phyloP scores from a whole-genome alignment of 2,113 vertebrate species.

The Cyanoliseus patagonus region DNA sequence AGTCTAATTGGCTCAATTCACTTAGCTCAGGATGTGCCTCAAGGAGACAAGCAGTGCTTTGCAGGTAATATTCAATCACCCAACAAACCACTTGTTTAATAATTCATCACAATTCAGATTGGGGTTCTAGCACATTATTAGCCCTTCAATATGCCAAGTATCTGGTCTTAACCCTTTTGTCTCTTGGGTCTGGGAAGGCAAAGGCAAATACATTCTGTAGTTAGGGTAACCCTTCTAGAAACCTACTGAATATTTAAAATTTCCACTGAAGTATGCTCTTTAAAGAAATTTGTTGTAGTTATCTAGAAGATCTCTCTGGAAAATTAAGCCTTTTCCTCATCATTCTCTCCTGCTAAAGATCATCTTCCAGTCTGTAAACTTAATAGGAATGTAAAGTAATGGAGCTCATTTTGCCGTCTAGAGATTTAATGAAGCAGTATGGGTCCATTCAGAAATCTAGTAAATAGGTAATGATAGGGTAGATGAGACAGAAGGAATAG shows the following conservation, averaged over 20 bases:
- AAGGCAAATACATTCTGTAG: not conserved
- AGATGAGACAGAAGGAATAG: not conserved
- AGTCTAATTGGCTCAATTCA: constrained; percentile 82
- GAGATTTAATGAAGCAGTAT: not conserved
- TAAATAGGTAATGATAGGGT: not conserved
- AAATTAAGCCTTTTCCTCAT: not conserved
- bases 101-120: constrained; percentile 72
- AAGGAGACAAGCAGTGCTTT: constrained; percentile 68
- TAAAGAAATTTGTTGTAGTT: not conserved
- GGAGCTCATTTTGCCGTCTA: not conserved
- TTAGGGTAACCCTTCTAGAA: not conserved
- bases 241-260: not conserved
- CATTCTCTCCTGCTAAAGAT: not conserved
- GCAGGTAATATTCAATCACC: constrained; percentile 77
- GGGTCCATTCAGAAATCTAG: not conserved
- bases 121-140: constrained; percentile 37
- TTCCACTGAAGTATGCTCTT: not conserved
- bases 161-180: constrained; percentile 7
- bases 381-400: not conserved
- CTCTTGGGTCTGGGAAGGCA: not conserved
- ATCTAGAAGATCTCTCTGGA: not conserved
- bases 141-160: constrained; percentile 47
- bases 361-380: not conserved
- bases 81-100: constrained; percentile 73
- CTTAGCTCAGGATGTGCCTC: constrained; percentile 70